A percentile compares a stretch with the other conserved stretches of the same genome.
Conservation (phyloP, 2,113 vertebrate genomes). For the Leptosomus discolor region DNA sequence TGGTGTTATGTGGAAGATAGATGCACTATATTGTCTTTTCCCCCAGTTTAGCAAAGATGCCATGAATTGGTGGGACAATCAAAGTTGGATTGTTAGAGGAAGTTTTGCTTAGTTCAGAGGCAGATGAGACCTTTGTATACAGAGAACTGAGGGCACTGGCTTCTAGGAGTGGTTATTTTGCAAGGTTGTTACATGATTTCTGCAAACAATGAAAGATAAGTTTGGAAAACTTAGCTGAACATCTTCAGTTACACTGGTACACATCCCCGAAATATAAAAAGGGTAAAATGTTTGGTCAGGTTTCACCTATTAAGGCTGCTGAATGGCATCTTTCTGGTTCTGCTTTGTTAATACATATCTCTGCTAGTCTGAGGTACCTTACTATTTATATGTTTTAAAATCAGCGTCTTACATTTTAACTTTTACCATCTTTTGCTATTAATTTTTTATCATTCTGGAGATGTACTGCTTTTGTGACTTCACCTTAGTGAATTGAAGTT, state of each 20-base stretch:
- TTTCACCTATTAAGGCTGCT: background rate
- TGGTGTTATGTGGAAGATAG: fast-evolving
- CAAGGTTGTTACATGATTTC: background rate
- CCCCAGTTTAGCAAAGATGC: background rate
- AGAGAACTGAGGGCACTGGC: background rate
- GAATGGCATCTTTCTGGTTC: background rate
- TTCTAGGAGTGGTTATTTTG: background rate
- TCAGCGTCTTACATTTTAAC: background rate
- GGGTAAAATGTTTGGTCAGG: background rate
- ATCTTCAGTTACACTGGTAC: background rate
- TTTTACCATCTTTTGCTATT: background rate
- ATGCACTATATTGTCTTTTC: background rate
- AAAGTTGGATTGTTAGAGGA: background rate
- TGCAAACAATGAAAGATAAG: background rate
- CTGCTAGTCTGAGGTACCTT: background rate
- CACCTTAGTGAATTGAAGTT: background rate
- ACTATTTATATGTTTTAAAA: background rate
- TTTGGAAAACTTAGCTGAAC: background rate
- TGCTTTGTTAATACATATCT: background rate
- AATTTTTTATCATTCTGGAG: background rate
- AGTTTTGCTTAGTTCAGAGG: background rate
- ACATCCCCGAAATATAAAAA: background rate
- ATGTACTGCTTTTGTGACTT: background rate
- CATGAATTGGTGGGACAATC: background rate
- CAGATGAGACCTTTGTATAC: background rate